Base-by-base conservation (phyloP, 2,797 vertebrate genomes). In the Oryzias dopingdopingensis region DNA sequence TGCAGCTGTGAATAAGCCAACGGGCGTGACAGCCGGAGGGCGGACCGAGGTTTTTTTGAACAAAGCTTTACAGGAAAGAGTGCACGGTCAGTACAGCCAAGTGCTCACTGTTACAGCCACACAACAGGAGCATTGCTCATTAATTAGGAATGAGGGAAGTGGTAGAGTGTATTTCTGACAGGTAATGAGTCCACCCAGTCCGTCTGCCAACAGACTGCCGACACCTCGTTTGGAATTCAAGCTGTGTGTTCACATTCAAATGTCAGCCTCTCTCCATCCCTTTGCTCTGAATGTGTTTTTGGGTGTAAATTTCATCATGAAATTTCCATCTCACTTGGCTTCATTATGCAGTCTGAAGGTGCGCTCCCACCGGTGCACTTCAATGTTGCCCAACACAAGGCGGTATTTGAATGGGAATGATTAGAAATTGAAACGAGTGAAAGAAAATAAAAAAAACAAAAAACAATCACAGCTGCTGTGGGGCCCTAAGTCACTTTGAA, bases 281-380 rank as follows among this genome's bases (percentile, higher is more conserved):
- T 73, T 74, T 76, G 67, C 77, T 70, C 66, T 73, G 61, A 57
- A 72, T 79, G 72, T 77, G 67, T 77, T 84, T 84, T 79, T 65
- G 59, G 69, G 80, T 65, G 62, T 79, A 82, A 64, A 84, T 84
- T 83, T 88, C 78, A 81, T 85, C 72, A 77, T 74, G 80, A 74
- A 85, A 80, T 83, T 83, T 83, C 70, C 72, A 78, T 82, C 81
- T 72, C 56, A 61, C 52, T 59, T 52, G 67, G 62, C 40, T 57
- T 80, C 58, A 79, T 86, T 82, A 84, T 74, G 79, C 75, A 77
- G 58, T 72, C 59, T 56, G 67, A 71, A 70, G 58, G 61, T 79
- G 60, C 45, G 67, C 44, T 76, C 80, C 59, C 74, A 56, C 26
- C 1, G 72, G 73, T 54, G 12, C 61, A 62, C 75, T 49, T 70